Evolutionary conservation across 2,888 invertebrate species (phyloP).

Genomic region (Notodonta ziczac): DNA sequence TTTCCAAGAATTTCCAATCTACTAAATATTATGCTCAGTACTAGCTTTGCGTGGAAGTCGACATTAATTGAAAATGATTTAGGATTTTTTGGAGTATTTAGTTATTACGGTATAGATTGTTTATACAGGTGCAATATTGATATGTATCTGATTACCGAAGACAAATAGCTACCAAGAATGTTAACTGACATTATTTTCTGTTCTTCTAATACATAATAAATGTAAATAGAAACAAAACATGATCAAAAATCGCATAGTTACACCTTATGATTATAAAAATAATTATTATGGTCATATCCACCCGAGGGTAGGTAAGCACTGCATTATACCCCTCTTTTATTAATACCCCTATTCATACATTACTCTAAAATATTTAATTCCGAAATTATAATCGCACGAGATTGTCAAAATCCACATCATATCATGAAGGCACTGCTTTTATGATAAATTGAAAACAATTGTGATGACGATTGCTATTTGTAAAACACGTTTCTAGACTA

Average conservation of each 20-base stretch:
- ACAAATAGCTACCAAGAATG: too few species aligned
- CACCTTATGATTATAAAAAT: neutral
- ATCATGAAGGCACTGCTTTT: constrained; percentile 76
- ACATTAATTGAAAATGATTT: too few species aligned
- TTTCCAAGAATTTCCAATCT: too few species aligned
- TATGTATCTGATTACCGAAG: too few species aligned
- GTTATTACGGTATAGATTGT: too few species aligned
- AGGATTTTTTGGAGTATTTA: too few species aligned
- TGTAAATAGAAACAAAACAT: neutral
- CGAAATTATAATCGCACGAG: constrained; percentile 48
- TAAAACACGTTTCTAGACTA: constrained; percentile 26
- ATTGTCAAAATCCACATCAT: constrained; percentile 57
- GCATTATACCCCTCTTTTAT: constrained; percentile 6
- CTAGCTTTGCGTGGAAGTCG: too few species aligned
- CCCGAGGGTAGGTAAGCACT: neutral
- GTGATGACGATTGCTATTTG: constrained; percentile 43
- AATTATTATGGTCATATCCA: neutral
- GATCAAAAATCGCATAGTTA: neutral
- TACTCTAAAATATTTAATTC: constrained; percentile 37
- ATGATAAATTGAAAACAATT: constrained; percentile 45
- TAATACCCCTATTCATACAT: constrained; percentile 32
- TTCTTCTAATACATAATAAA: neutral
- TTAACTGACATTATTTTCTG: too few species aligned
- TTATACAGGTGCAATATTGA: too few species aligned
- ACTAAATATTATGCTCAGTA: too few species aligned